phyloP scores from a whole-genome alignment of 2,113 vertebrate species.

The Ammodramus savannarum region DNA sequence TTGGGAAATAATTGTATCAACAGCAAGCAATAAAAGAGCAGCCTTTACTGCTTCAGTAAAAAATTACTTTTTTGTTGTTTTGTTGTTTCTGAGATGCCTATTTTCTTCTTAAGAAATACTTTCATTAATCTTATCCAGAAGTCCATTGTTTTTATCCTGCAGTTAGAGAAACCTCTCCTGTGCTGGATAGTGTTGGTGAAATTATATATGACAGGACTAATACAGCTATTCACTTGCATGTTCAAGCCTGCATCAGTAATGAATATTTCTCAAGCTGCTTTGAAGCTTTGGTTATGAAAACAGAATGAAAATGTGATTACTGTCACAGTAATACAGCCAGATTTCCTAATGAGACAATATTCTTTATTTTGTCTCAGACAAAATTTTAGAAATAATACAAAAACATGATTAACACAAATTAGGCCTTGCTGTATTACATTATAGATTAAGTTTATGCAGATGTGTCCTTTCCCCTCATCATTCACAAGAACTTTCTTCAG shows the following conservation, averaged over 20 bases:
- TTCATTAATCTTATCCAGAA: slow-evolving; percentile 59
- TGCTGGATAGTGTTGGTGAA: slow-evolving; percentile 26
- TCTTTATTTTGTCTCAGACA: slow-evolving; percentile 62
- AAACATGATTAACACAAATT: slow-evolving; percentile 64
- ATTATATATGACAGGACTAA: slow-evolving; percentile 59
- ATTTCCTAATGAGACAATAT: slow-evolving; percentile 71
- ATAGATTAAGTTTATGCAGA: slow-evolving; percentile 33
- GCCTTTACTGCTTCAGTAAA: slow-evolving; percentile 38
- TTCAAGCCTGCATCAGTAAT: slow-evolving; percentile 62
- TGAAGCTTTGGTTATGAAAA: slow-evolving; percentile 69
- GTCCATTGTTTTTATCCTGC: slow-evolving; percentile 13
- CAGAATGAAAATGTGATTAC: slow-evolving; percentile 71
- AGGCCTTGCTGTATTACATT: slow-evolving; percentile 18
- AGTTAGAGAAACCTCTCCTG: slow-evolving; percentile 54
- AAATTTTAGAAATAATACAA: slow-evolving; percentile 64
- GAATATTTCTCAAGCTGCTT: slow-evolving; percentile 65
- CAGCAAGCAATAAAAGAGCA: neutral
- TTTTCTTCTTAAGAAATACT: slow-evolving; percentile 60
- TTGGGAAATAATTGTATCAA: slow-evolving; percentile 22
- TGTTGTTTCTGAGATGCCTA: slow-evolving; percentile 35
- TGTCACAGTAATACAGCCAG: slow-evolving; percentile 54
- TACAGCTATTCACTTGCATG: slow-evolving; percentile 44
- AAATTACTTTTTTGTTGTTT: slow-evolving; percentile 18
- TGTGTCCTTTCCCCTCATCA: neutral
- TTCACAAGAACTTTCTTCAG: neutral